These are phyloP conservation scores for Loris lydekkerianus DNA, from an alignment of 2,797 vertebrate genomes.

Conservation along the genomic window DNA sequence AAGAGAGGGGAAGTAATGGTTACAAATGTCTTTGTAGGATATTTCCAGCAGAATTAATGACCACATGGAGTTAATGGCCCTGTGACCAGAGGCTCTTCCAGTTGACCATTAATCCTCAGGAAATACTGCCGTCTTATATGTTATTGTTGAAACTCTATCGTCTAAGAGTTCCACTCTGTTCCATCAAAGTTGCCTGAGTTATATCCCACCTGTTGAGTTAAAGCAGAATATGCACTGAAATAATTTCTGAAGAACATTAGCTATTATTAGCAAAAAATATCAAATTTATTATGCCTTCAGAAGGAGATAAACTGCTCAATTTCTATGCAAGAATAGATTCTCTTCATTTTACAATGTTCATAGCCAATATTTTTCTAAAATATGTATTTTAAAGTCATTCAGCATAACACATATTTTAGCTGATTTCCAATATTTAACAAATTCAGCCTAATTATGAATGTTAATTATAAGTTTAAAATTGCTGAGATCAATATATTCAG, in stretches of 20 bases:
- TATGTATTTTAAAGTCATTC: not conserved
- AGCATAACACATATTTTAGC: not conserved
- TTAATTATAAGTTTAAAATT: conserved; percentile 26
- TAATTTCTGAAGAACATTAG: conserved; percentile 30
- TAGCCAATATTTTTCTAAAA: conserved; percentile 2
- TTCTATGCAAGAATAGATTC: conserved; percentile 30
- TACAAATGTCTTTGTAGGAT: conserved; percentile 75
- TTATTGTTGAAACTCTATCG: conserved; percentile 83
- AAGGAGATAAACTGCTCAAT: conserved; percentile 7
- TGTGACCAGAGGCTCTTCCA: conserved; percentile 82
- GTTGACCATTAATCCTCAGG: conserved; percentile 85
- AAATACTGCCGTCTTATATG: conserved; percentile 76
- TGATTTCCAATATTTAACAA: conserved; percentile 38
- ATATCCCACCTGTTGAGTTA: conserved; percentile 68
- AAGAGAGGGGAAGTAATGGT: conserved; percentile 58
- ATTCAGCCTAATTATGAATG: conserved; percentile 37
- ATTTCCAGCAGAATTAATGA: conserved; percentile 86
- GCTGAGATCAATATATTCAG: not conserved
- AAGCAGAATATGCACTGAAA: not conserved
- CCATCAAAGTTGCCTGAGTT: conserved; percentile 58
- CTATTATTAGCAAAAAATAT: conserved; percentile 16
- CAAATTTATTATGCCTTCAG: not conserved
- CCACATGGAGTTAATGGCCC: conserved; percentile 84
- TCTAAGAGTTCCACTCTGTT: conserved; percentile 58
- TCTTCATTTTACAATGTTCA: not conserved